Evolutionary conservation across 2,888 invertebrate genomes (phyloP).

Genomic region (Scaptomyza flava): DNA sequence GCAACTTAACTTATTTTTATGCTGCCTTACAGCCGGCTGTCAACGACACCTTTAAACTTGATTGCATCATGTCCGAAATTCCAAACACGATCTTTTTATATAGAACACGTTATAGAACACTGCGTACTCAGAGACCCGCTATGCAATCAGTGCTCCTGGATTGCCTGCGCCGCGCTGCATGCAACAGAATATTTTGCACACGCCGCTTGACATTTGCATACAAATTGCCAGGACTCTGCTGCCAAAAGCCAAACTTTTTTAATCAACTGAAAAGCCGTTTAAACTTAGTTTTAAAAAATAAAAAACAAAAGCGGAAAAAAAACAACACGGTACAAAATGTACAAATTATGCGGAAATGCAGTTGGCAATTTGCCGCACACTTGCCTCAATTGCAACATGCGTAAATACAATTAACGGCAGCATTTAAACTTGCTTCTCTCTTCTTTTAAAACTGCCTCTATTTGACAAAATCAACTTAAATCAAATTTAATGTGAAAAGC

Average conservation of each 20-base stretch:
- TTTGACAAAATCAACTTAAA: conserved; percentile 5
- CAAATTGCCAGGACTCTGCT: conserved; percentile 62
- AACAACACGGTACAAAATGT: background rate
- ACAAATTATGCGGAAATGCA: conserved; percentile 57
- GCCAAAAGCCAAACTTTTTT: conserved; percentile 72
- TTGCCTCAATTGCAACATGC: conserved; percentile 37
- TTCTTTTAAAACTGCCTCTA: background rate
- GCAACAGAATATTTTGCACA: conserved; percentile 71
- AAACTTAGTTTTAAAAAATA: conserved; percentile 65
- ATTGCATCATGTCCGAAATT: conserved; percentile 55
- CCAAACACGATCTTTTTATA: conserved; percentile 45
- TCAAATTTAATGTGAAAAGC: conserved; percentile 37
- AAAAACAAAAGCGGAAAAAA: conserved; percentile 17
- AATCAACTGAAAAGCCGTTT: conserved; percentile 79
- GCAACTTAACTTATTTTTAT: conserved; percentile 35
- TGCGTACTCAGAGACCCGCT: conserved; percentile 1
- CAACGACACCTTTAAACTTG: conserved; percentile 60
- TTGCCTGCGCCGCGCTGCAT: conserved; percentile 50
- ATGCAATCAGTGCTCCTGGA: conserved; percentile 1
- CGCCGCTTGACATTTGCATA: conserved; percentile 69
- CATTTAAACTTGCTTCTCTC: background rate
- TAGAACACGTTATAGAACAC: conserved; percentile 16
- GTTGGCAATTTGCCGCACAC: conserved; percentile 40
- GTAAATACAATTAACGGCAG: conserved; percentile 47
- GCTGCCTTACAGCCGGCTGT: background rate